phyloP scores from a whole-genome alignment of 2,113 vertebrate genomes.

The Chaenogobius annularis region DNA sequence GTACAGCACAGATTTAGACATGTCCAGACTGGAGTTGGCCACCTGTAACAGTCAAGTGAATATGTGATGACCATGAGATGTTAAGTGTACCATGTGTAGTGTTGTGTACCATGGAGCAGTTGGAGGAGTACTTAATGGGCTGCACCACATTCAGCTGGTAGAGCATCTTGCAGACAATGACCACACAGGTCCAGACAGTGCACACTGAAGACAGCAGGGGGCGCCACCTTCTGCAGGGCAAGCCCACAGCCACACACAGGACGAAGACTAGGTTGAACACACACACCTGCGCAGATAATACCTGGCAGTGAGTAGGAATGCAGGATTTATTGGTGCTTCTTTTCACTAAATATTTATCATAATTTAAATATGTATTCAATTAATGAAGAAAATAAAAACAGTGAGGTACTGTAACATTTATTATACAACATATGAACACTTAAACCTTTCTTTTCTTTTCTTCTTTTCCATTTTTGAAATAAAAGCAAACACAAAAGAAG shows the following conservation, averaged over 20 bases:
- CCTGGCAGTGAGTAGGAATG: background rate
- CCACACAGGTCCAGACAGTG: conserved; percentile 92
- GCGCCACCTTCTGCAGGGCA: conserved; percentile 87
- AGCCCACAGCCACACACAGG: conserved; percentile 87
- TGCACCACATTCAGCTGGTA: conserved; percentile 91
- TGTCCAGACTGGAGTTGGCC: conserved; percentile 63
- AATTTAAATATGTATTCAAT: too few relatives aligned
- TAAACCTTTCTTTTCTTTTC: too few relatives aligned
- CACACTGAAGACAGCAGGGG: conserved; percentile 88
- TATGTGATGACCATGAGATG: background rate
- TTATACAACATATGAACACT: too few relatives aligned
- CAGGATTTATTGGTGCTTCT: too few relatives aligned
- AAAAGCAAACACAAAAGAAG: too few relatives aligned
- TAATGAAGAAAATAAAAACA: too few relatives aligned
- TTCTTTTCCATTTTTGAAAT: too few relatives aligned
- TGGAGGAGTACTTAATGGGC: conserved; percentile 82
- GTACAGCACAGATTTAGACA: conserved; percentile 85
- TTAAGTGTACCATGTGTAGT: background rate
- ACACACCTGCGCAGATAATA: conserved; percentile 81
- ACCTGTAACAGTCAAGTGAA: conserved; percentile 41
- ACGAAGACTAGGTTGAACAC: conserved; percentile 85
- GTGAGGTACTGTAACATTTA: too few relatives aligned
- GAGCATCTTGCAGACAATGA: conserved; percentile 95
- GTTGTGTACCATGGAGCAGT: conserved; percentile 82
- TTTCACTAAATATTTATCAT: too few relatives aligned